Evolutionary conservation across 92 coral and sea anemone species (phyloP), one percentile per base, ranked within the genome.

Genomic region (Siderastrea siderea): DNA sequence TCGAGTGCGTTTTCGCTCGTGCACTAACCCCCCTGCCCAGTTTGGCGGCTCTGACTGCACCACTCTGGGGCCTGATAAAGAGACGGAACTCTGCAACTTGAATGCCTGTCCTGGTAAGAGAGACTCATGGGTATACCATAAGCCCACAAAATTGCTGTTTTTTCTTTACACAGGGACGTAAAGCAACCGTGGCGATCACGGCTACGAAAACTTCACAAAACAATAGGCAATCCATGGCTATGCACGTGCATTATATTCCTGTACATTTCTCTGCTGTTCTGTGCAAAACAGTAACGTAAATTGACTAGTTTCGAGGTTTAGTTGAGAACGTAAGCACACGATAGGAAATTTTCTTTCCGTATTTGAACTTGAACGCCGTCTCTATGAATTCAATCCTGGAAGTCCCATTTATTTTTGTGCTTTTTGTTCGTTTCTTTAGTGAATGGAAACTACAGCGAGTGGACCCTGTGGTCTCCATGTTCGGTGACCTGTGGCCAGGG

Each of bases 401-500:
- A 68, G 44, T 13, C 3, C 9, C 16, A 1, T 1, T 10, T 44
- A 51, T 54, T 1, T 52, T 19, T n/a, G 57, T 8, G 19, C 9
- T 13, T 71, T 26, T 15, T 6, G n/a, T 60, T 77, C 38, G 8
- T 77, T n/a, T 70, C 48, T 60, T 1, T n/a, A 94, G 99, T 94
- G 48, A 90, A 93, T 15, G 99, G 99, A 26, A 93, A 93, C 84
- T 98, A 88, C 90, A 95, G 99, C 77, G 95, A 93, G 77, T 98
- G 99, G 99, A 96, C 99, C 3, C 66, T 96, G 57, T 98, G 99
- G 99, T 82, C 95, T 57, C 98, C 98, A 44, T 98, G 99, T 71
- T 98, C 99, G 3, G 99, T 96, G 61, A 98, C 98, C 47, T 98
- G 99, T 82, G 99, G 98, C 14, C 96, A 92, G 7, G 99, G 99